Percentiles rank a stretch among this genome's conserved stretches.
Conservation (phyloP, 2,888 invertebrate species). For the Epicampocera succincta region DNA sequence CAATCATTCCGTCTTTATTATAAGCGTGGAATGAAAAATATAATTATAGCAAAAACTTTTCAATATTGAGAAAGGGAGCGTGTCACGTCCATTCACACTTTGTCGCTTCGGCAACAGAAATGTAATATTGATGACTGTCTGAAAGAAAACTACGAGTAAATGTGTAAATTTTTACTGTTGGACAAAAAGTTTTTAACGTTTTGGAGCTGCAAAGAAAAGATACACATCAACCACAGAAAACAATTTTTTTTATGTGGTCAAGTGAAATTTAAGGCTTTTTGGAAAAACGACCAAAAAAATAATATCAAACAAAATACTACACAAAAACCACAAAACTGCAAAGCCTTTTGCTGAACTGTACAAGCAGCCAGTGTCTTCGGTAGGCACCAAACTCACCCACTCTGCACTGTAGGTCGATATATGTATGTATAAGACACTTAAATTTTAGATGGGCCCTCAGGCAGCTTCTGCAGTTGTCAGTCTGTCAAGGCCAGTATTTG, state of each 20-base stretch:
- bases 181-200: neutral
- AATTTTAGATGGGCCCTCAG: no score
- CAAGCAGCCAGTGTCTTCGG: no score
- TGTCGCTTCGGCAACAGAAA: slow-evolving; percentile 25
- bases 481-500: no score
- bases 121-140: slow-evolving; percentile 30
- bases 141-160: slow-evolving; percentile 37
- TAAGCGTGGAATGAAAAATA: slow-evolving; percentile 6
- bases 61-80: neutral
- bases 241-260: neutral
- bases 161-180: neutral
- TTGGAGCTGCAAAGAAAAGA: neutral
- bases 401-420: no score
- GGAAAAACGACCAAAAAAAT: no score
- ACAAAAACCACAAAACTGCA: no score
- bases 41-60: neutral
- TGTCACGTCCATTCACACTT: neutral
- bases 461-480: no score
- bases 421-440: no score
- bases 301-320: no score
- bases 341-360: no score
- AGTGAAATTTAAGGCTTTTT: no score
- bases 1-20: neutral
- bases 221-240: neutral
- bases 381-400: no score